A percentile compares a stretch with the other conserved stretches of the same genome.
phyloP scores from a whole-genome alignment of 2,797 vertebrate genomes.

The Brotula barbata region DNA sequence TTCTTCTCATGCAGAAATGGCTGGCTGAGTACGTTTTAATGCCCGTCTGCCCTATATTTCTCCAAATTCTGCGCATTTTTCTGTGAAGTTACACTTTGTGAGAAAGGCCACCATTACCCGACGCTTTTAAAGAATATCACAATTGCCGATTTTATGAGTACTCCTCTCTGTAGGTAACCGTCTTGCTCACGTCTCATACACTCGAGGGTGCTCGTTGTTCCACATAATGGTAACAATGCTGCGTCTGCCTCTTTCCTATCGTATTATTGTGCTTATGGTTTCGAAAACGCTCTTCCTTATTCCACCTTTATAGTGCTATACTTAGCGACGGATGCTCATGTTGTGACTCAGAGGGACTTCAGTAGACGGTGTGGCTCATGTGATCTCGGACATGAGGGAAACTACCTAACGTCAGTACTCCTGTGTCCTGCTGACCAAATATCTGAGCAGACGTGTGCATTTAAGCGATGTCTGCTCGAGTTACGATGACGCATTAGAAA shows the following conservation, averaged over 20 bases:
- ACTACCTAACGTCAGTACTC: slow-evolving; percentile 59
- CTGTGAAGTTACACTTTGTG: background rate
- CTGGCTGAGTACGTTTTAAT: background rate
- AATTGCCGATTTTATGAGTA: background rate
- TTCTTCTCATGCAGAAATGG: background rate
- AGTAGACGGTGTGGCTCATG: slow-evolving; percentile 31
- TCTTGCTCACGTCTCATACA: background rate
- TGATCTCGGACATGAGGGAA: slow-evolving; percentile 48
- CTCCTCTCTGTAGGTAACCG: background rate
- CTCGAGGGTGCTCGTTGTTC: too few species aligned
- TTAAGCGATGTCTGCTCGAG: slow-evolving; percentile 60
- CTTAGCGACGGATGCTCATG: background rate
- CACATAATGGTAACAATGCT: too few species aligned
- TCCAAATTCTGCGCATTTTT: slow-evolving; percentile 1
- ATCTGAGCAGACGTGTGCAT: slow-evolving; percentile 57
- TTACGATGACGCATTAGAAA: slow-evolving; percentile 58
- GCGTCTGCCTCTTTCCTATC: too few species aligned
- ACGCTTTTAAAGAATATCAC: background rate
- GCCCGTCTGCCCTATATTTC: background rate
- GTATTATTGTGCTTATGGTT: too few species aligned
- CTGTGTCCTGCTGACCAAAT: slow-evolving; percentile 43
- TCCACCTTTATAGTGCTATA: too few species aligned
- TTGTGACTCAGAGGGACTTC: background rate
- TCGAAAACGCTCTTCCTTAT: too few species aligned
- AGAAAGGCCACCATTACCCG: background rate